Base-by-base conservation (phyloP, 2,797 vertebrate genomes). In the Anabacerthia variegaticeps region DNA sequence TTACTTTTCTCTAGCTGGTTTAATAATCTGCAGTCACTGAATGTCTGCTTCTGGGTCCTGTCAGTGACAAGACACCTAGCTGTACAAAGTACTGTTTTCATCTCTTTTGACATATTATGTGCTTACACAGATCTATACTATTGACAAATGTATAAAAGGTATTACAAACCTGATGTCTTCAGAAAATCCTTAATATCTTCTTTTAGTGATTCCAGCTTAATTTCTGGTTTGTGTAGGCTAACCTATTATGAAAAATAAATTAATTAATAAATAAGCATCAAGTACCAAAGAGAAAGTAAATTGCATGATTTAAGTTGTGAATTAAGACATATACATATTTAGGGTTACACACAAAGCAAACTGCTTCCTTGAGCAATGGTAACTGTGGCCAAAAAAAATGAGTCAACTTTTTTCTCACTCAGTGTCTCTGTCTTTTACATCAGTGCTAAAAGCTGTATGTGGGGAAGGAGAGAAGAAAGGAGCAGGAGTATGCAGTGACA, bases 151-250 rank as follows among this genome's bases (percentile, higher is more conserved):
- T n/a, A 65, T 55, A 36, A 74, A 66, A 66, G 91, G 32, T 32
- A 71, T 46, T 86, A 98, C 98, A 93, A 95, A 99, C 99, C 99
- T 98, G 99, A 98, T 10, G 97, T 97, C 97, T 98, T 99, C 85
- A 99, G 98, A 96, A 98, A 99, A 95, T 97, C 98, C 88, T 99
- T 99, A 51, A 99, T 98, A 92, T 99, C 99, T 92, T 99, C 99
- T 98, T 99, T 99, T 16, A 99, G 97, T 74, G 98, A 98, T 93
- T 99, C 99, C 94, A 99, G 93, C 92, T 98, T 99, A 78, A 99
- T 98, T 58, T 99, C 99, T 22, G 99, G 99, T 59, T 97, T 99
- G 91, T 99, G 98, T 92, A 99, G 98, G 98, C 99, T 98, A 92
- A 99, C 98, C 99, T 99, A 84, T 83, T 72, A 92, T 8, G 58